Base-by-base conservation (phyloP, 2,113 vertebrate species). In the Oreamnos americanus region DNA sequence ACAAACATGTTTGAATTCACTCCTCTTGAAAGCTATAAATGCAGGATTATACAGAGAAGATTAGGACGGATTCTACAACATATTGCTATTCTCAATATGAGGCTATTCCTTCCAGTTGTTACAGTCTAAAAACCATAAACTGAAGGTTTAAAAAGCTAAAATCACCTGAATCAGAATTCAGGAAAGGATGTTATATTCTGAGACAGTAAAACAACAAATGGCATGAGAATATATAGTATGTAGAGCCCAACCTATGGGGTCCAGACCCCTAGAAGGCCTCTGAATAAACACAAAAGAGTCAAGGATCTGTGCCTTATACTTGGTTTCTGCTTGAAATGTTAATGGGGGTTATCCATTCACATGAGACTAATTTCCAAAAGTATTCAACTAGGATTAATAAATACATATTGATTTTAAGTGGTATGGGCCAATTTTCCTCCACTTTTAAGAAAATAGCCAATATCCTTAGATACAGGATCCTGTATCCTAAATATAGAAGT, bases 1-100 rank as follows among this genome's bases (percentile, higher is more conserved):
- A 83, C 21, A 94, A 67, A 47, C 64, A 82, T 89, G 45, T 64
- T 95, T 94, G 79, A 83, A 90, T 96, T 86, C 90, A 45, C 84
- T 94, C 71, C 60, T 92, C 95, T 85, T 91, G 86, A 83, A 82
- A 94, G 36, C 30, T 90, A 57, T 28, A 85, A 64, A 74, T 94
- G 36, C 5, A 85, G 39, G 16, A 58, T 87, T 74, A 55, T 28
- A 47, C 17, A 98, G 39, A 62, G 76, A 94, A 92, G 45, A 78
- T 74, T 87, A 87, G 84, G 90, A 97, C 92, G 26, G 58, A 62
- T 57, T 83, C 71, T 57, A 74, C 7, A 28, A 86, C 19, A 84
- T 4, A 92, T 13, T 84, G 33, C 39, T 90, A 45, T 90, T 94
- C 64, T 87, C 33, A 47, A 21, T 87, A 84, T 96, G 21, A 96